Evolutionary conservation across 2,888 invertebrate genomes (phyloP).

Genomic region (Ophion costatus): DNA sequence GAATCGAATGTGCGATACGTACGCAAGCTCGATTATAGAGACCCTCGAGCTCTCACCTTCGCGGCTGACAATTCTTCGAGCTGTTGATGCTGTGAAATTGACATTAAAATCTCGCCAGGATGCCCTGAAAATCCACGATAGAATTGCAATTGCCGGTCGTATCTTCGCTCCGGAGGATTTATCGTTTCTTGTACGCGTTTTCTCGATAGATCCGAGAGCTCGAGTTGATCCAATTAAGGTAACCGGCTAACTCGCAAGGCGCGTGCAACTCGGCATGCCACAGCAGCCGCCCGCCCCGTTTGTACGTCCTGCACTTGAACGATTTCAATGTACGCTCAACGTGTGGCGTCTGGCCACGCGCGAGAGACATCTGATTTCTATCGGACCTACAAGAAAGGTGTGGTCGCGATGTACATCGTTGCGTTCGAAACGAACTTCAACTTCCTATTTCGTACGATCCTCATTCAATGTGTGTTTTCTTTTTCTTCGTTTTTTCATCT

Average conservation of each 20-base stretch:
- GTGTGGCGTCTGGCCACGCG: slow-evolving; percentile 47
- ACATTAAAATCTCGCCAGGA: slow-evolving; percentile 9
- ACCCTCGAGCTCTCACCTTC: slow-evolving; percentile 18
- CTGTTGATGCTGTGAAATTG: slow-evolving; percentile 5
- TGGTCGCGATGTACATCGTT: slow-evolving; percentile 44
- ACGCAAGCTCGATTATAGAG: slow-evolving; percentile 16
- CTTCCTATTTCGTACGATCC: slow-evolving; percentile 22
- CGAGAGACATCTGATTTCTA: slow-evolving; percentile 62
- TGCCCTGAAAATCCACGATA: slow-evolving; percentile 7
- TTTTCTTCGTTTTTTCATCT: background rate
- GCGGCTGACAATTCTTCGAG: background rate
- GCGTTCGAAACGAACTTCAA: slow-evolving; percentile 42
- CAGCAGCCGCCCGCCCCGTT: background rate
- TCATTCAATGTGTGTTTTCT: background rate
- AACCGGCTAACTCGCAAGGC: slow-evolving; percentile 51
- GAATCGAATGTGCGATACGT: slow-evolving; percentile 16
- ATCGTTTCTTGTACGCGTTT: slow-evolving; percentile 18
- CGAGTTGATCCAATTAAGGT: slow-evolving; percentile 61
- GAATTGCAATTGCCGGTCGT: slow-evolving; percentile 30
- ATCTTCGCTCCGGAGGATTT: slow-evolving; percentile 5
- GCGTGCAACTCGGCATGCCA: slow-evolving; percentile 15
- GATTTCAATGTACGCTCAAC: slow-evolving; percentile 31
- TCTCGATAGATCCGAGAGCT: slow-evolving; percentile 20
- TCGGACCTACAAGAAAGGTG: slow-evolving; percentile 63
- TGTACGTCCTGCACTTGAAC: slow-evolving; percentile 10